Conservation (phyloP, 2,888 invertebrate species). For the Eupithecia dodoneata region DNA sequence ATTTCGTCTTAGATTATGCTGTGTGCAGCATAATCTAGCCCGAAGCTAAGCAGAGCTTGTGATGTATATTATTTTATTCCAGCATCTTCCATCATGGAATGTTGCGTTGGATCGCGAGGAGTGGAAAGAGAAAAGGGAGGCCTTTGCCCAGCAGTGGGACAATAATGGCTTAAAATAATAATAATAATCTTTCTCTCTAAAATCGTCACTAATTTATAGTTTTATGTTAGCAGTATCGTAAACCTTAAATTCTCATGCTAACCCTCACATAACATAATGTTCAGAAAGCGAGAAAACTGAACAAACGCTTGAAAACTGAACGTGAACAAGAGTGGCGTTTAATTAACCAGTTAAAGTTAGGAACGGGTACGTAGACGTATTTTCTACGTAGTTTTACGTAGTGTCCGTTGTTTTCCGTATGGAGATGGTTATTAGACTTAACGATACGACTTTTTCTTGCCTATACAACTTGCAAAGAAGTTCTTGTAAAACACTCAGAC, state of each 20-base stretch:
- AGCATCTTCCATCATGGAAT: too few relatives aligned
- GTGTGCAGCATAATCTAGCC: too few relatives aligned
- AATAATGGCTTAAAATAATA: too few relatives aligned
- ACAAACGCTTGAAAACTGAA: conserved; percentile 46
- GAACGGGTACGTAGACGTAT: conserved; percentile 53
- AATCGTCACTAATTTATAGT: too few relatives aligned
- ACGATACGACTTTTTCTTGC: not conserved
- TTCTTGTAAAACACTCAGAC: too few relatives aligned
- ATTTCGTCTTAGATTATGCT: too few relatives aligned
- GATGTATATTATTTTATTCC: too few relatives aligned
- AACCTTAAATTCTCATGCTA: not conserved
- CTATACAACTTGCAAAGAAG: not conserved
- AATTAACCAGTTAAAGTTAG: conserved; percentile 59
- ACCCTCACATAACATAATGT: conserved; percentile 18
- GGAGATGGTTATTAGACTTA: not conserved
- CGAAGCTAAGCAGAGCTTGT: too few relatives aligned
- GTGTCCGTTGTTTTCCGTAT: conserved; percentile 33
- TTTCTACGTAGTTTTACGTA: conserved; percentile 35
- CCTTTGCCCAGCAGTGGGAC: too few relatives aligned
- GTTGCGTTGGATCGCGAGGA: too few relatives aligned
- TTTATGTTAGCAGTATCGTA: not conserved
- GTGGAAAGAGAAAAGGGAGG: too few relatives aligned
- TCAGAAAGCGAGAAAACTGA: conserved; percentile 48
- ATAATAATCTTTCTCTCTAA: too few relatives aligned
- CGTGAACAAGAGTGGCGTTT: conserved; percentile 61